phyloP scores from a whole-genome alignment of 2,888 invertebrate genomes.

The Adelognathus sp. region DNA sequence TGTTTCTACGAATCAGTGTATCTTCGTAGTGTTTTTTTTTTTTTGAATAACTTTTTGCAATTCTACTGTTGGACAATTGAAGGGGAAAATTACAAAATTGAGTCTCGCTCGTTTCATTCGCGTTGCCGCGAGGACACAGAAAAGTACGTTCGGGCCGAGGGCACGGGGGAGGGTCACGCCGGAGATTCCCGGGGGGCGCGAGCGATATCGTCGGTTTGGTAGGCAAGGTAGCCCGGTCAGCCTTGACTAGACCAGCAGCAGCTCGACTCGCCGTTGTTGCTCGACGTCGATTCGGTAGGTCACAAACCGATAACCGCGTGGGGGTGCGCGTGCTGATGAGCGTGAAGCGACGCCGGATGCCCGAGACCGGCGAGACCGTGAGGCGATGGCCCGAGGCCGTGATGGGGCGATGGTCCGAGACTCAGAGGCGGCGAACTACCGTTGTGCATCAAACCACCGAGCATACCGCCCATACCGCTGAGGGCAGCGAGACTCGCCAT shows the following conservation, averaged over 20 bases:
- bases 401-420: constrained; percentile 62
- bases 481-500: constrained; percentile 70
- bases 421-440: constrained; percentile 61
- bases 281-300: constrained; percentile 61
- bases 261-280: constrained; percentile 16
- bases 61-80: too few species aligned
- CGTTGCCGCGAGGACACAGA: background rate
- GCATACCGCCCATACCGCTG: constrained; percentile 73
- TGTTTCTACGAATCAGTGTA: too few species aligned
- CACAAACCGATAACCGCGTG: constrained; percentile 73
- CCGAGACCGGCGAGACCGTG: constrained; percentile 59
- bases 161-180: background rate
- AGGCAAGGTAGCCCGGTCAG: constrained; percentile 49
- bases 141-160: background rate
- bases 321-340: constrained; percentile 66
- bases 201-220: constrained; percentile 14
- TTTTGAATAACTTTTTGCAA: too few species aligned
- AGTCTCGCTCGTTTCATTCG: too few species aligned
- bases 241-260: constrained; percentile 63
- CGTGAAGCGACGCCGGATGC: constrained; percentile 65
- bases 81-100: too few species aligned
- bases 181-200: constrained; percentile 30
- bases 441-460: constrained; percentile 71
- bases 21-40: too few species aligned
- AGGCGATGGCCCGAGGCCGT: constrained; percentile 62